These are phyloP conservation scores for Dipodomys stephensi DNA, from an alignment of 2,113 vertebrate genomes.

Conservation along the genomic window DNA sequence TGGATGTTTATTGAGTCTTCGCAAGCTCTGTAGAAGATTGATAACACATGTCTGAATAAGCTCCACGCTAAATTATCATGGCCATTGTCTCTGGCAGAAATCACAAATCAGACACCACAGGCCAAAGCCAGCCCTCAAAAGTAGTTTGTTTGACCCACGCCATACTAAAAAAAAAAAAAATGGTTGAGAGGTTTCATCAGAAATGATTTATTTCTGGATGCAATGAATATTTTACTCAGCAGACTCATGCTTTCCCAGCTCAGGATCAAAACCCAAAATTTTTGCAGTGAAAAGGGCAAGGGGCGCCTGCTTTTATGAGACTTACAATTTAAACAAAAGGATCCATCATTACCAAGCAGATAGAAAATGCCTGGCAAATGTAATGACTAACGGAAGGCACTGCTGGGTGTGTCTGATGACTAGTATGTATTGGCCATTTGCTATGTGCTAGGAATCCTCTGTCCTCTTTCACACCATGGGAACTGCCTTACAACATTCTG, in stretches of 20 bases:
- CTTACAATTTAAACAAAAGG: neutral
- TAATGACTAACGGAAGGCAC: neutral
- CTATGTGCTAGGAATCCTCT: neutral
- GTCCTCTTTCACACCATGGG: neutral
- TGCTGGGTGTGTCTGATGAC: neutral
- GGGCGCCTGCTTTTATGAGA: neutral
- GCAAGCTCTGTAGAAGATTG: constrained; percentile 26
- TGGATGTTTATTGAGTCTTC: constrained; percentile 52
- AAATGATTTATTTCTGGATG: constrained; percentile 33
- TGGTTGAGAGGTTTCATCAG: constrained; percentile 39
- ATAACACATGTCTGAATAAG: constrained; percentile 61
- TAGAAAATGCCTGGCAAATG: neutral
- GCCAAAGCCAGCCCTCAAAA: neutral
- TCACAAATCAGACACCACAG: constrained; percentile 18
- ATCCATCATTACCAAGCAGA: neutral
- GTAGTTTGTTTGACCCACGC: constrained; percentile 36
- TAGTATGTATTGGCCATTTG: neutral
- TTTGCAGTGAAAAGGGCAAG: neutral
- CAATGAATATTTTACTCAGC: constrained; percentile 39
- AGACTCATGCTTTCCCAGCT: neutral
- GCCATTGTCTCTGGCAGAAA: constrained; percentile 43
- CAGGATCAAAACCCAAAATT: neutral
- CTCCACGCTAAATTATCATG: constrained; percentile 47
- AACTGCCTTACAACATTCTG: neutral
- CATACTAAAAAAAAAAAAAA: constrained; percentile 60